Conservation (phyloP, 37 sponge, comb jelly and placozoan species). For the Geodia barretti region DNA sequence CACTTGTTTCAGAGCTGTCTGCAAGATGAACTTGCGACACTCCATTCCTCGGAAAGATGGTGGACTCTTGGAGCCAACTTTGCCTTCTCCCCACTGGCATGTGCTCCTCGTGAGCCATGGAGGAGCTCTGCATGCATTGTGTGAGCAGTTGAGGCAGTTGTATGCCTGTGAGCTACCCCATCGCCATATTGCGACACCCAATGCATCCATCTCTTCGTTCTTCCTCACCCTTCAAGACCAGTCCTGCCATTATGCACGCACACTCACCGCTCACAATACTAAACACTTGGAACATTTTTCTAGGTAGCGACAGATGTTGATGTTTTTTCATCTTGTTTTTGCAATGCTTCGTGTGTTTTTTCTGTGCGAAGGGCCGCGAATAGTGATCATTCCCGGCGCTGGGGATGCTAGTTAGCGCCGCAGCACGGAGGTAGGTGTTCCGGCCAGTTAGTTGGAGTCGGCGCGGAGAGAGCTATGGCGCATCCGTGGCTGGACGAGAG, state of each 20-base stretch:
- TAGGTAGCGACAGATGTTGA: background rate
- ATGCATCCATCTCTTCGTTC: background rate
- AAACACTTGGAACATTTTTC: background rate
- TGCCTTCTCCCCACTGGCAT: background rate
- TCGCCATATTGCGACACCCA: background rate
- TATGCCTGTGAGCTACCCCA: slow-evolving; percentile 53
- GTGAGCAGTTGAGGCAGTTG: background rate
- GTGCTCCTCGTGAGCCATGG: slow-evolving; percentile 26
- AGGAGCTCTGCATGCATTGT: slow-evolving; percentile 6
- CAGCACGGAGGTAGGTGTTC: too few species aligned
- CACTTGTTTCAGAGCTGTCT: background rate
- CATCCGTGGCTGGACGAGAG: background rate
- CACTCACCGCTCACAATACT: background rate
- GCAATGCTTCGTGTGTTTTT: background rate
- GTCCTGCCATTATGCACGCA: background rate
- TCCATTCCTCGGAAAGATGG: background rate
- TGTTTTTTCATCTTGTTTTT: background rate
- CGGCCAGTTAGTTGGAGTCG: too few species aligned
- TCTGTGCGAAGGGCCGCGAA: background rate
- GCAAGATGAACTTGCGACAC: background rate
- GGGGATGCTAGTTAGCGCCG: too few species aligned
- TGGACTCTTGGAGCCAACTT: background rate
- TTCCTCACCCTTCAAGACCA: background rate
- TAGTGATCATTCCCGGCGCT: background rate
- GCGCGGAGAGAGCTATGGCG: too few species aligned